A percentile compares a stretch with the other conserved stretches of the same genome.
phyloP scores from a whole-genome alignment of 2,888 invertebrate species.

The Caprella mutica region DNA sequence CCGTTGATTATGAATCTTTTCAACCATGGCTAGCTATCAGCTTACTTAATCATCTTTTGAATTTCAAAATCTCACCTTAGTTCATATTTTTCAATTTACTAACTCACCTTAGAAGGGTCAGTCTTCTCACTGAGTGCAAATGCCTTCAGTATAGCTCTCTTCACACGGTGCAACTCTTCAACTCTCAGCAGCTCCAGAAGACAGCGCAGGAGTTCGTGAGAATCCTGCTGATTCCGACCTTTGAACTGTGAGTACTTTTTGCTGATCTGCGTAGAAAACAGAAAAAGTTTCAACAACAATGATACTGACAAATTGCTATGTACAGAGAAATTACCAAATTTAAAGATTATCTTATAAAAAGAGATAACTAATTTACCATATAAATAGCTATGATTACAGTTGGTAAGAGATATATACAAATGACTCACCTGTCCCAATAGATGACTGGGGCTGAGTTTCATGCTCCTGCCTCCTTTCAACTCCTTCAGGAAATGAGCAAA shows the following conservation, averaged over 20 bases:
- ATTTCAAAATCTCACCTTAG: conserved; percentile 60
- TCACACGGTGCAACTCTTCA: conserved; percentile 62
- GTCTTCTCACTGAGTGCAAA: conserved; percentile 61
- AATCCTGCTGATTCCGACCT: conserved; percentile 91
- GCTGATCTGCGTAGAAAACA: conserved; percentile 25
- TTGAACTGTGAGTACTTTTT: conserved; percentile 61
- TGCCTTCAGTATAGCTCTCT: conserved; percentile 63
- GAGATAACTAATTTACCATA: not conserved
- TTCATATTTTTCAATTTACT: no score
- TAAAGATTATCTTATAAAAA: not conserved
- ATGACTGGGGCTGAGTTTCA: conserved; percentile 40
- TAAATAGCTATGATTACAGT: not conserved
- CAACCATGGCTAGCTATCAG: no score
- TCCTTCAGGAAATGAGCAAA: conserved; percentile 41
- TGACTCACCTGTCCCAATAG: conserved; percentile 38
- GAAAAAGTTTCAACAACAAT: not conserved
- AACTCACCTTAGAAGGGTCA: conserved; percentile 61
- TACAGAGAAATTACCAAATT: not conserved
- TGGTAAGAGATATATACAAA: not conserved
- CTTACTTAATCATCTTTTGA: no score
- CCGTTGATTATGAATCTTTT: no score
- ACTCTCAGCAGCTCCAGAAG: conserved; percentile 74
- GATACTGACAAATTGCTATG: not conserved
- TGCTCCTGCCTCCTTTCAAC: conserved; percentile 39
- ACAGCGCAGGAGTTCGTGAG: conserved; percentile 85